Evolutionary conservation across 2,113 vertebrate genomes (phyloP).

Genomic region (Protobothrops flavoviridis): DNA sequence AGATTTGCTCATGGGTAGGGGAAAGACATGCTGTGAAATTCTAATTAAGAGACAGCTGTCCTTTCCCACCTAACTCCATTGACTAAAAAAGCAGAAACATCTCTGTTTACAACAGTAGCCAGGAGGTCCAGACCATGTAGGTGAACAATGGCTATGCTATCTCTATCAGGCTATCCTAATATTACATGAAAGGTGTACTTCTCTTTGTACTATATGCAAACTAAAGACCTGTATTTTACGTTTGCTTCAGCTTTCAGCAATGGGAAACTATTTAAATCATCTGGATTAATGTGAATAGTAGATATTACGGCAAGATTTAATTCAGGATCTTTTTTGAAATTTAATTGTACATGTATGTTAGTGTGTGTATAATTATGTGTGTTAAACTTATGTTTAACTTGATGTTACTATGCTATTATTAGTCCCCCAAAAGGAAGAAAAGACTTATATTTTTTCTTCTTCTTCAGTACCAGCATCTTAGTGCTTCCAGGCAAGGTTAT

Average conservation of each 20-base stretch:
- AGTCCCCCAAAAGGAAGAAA: not conserved
- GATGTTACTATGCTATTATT: not conserved
- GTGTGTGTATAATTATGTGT: not conserved
- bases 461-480: not conserved
- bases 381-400: not conserved
- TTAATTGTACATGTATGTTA: not conserved
- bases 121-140: not conserved
- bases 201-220: not conserved
- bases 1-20: conserved; percentile 42
- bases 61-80: conserved; percentile 28
- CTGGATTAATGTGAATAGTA: not conserved
- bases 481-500: not conserved
- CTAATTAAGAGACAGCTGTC: conserved; percentile 66
- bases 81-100: not conserved
- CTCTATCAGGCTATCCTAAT: not conserved
- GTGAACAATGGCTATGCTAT: not conserved
- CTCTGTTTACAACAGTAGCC: not conserved
- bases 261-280: not conserved
- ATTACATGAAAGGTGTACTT: conserved; percentile 19
- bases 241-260: not conserved
- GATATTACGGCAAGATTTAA: not conserved
- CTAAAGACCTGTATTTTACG: not conserved
- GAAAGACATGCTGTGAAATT: conserved; percentile 59
- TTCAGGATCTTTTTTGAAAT: not conserved
- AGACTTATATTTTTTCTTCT: not conserved